phyloP scores from a whole-genome alignment of 2,888 invertebrate genomes.

The Metopia argyrocephala region DNA sequence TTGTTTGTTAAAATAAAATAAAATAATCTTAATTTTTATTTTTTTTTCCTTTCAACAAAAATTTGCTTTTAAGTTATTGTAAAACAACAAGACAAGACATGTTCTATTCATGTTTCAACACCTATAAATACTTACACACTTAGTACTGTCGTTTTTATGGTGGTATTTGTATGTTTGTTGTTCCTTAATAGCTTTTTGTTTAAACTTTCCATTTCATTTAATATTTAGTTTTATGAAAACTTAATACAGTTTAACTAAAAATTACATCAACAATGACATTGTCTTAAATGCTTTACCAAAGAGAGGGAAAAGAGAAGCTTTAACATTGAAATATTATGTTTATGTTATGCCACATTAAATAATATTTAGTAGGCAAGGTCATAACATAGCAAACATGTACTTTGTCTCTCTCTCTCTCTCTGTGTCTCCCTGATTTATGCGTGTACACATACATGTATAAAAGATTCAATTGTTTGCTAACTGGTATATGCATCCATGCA shows the following conservation, averaged over 20 bases:
- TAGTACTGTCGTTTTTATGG: not conserved
- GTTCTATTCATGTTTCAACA: too few relatives aligned
- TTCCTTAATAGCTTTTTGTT: not conserved
- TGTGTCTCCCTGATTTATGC: not conserved
- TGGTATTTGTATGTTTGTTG: too few relatives aligned
- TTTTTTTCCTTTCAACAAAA: too few relatives aligned
- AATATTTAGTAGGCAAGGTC: slow-evolving; percentile 56
- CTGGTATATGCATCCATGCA: too few relatives aligned
- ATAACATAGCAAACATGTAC: slow-evolving; percentile 19
- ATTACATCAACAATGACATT: not conserved
- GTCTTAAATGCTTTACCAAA: not conserved
- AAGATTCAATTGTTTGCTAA: not conserved
- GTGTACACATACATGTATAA: not conserved
- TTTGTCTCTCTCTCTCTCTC: not conserved
- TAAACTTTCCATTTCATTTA: not conserved
- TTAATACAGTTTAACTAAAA: not conserved
- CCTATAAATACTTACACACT: not conserved
- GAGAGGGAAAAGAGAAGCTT: slow-evolving; percentile 32
- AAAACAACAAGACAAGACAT: too few relatives aligned
- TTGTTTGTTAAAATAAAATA: too few relatives aligned
- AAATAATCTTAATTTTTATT: too few relatives aligned
- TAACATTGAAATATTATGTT: slow-evolving; percentile 57
- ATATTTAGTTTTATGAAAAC: not conserved
- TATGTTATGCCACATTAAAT: slow-evolving; percentile 57
- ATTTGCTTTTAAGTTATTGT: too few relatives aligned